Percentiles rank a stretch among this genome's conserved stretches.
phyloP scores from a whole-genome alignment of 2,888 invertebrate genomes.

The Zhengitettix transpicula region DNA sequence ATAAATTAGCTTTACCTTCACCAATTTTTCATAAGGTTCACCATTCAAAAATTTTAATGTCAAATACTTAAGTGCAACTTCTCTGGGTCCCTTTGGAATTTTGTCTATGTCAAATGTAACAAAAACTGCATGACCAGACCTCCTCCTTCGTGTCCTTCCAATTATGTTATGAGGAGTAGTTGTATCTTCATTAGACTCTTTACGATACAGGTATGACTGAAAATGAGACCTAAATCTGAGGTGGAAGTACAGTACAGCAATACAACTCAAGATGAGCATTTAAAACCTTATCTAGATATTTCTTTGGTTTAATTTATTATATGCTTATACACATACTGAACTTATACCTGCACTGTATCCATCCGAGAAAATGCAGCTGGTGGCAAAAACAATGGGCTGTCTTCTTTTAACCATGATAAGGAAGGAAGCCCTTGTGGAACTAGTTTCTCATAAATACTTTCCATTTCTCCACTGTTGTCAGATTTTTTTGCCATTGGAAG shows the following conservation, averaged over 20 bases:
- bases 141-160: constrained; percentile 33
- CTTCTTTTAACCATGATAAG: constrained; percentile 39
- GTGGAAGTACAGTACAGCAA: too few relatives aligned
- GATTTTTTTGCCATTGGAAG: constrained; percentile 44
- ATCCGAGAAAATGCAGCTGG: constrained; percentile 64
- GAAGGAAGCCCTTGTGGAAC: constrained; percentile 39
- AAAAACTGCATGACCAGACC: constrained; percentile 40
- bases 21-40: too few relatives aligned
- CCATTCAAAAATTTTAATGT: constrained; percentile 22
- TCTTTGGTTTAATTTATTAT: background rate
- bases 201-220: constrained; percentile 20
- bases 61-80: constrained; percentile 25
- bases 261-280: too few relatives aligned
- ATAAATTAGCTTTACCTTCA: too few relatives aligned
- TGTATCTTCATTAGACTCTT: constrained; percentile 17
- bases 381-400: constrained; percentile 47
- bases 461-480: constrained; percentile 23
- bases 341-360: constrained; percentile 36
- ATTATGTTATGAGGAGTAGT: constrained; percentile 25
- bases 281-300: background rate
- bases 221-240: background rate
- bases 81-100: constrained; percentile 45
- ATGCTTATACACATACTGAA: constrained; percentile 13
- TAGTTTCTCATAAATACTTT: constrained; percentile 45
- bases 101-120: constrained; percentile 43